These are phyloP conservation scores for Stenichneumon culpator DNA, from an alignment of 2,888 invertebrate genomes.

Conservation along the genomic window DNA sequence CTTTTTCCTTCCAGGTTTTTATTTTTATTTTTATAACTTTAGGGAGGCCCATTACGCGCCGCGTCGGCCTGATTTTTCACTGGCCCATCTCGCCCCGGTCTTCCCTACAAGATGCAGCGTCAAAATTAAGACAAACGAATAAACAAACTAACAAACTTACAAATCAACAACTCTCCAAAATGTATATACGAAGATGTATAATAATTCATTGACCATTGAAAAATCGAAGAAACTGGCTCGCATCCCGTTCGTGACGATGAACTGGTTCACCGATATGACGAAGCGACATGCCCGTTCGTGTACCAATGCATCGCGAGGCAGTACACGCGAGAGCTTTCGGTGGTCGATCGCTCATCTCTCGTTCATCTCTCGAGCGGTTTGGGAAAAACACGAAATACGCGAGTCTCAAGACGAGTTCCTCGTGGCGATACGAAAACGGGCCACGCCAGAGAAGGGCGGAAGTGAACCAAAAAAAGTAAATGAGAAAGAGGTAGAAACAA, in stretches of 20 bases:
- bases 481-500: not conserved
- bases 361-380: conserved; percentile 3
- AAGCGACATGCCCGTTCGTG: conserved; percentile 32
- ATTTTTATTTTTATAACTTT: too few species aligned
- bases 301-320: conserved; percentile 40
- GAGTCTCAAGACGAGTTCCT: not conserved
- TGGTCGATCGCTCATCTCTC: conserved; percentile 11
- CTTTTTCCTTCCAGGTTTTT: too few species aligned
- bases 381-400: conserved; percentile 45
- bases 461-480: not conserved
- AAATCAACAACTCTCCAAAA: not conserved
- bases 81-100: too few species aligned
- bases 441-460: not conserved
- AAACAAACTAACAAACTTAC: too few species aligned
- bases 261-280: conserved; percentile 41
- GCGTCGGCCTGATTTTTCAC: too few species aligned
- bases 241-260: conserved; percentile 23
- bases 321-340: conserved; percentile 55
- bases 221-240: conserved; percentile 33
- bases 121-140: not conserved
- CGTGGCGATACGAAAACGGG: conserved; percentile 35
- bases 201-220: conserved; percentile 53
- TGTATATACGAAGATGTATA: not conserved
- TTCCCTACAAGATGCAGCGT: too few species aligned
- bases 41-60: too few species aligned